Evolutionary conservation across 2,113 vertebrate genomes (phyloP).

Genomic region (Protobothrops flavoviridis): DNA sequence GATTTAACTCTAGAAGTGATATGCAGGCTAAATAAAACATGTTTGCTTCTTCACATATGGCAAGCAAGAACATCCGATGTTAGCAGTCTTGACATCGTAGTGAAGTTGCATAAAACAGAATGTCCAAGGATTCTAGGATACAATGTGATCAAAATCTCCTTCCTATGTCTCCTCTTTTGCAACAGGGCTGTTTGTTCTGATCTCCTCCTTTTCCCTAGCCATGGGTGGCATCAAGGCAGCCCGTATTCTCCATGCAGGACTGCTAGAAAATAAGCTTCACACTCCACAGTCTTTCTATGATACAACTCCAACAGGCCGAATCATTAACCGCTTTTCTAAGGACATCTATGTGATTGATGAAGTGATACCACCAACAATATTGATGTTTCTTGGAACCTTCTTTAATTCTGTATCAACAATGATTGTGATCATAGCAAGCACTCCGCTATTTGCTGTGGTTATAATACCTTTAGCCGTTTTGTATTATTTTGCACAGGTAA

Average conservation of each 20-base stretch:
- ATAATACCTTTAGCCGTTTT: slow-evolving; percentile 80
- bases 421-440: slow-evolving; percentile 85
- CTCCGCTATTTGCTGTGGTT: slow-evolving; percentile 84
- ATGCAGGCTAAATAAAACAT: too few relatives aligned
- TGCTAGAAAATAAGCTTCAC: slow-evolving; percentile 89
- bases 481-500: slow-evolving; percentile 91
- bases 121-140: background rate
- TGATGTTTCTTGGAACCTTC: slow-evolving; percentile 85
- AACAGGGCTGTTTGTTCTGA: slow-evolving; percentile 84
- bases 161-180: background rate
- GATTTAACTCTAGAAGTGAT: too few relatives aligned
- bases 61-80: too few relatives aligned
- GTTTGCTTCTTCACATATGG: too few relatives aligned
- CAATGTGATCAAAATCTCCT: rapidly evolving
- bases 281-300: slow-evolving; percentile 94
- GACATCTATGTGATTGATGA: slow-evolving; percentile 92
- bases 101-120: background rate
- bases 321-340: slow-evolving; percentile 98
- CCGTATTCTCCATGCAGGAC: slow-evolving; percentile 73
- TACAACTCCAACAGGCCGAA: slow-evolving; percentile 89
- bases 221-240: slow-evolving; percentile 85
- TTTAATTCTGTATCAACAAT: slow-evolving; percentile 83
- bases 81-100: background rate
- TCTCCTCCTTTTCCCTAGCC: slow-evolving; percentile 82
- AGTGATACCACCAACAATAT: slow-evolving; percentile 79